These are phyloP conservation scores for Phataginus tetradactyla DNA, from an alignment of 2,797 vertebrate genomes.

Conservation along the genomic window DNA sequence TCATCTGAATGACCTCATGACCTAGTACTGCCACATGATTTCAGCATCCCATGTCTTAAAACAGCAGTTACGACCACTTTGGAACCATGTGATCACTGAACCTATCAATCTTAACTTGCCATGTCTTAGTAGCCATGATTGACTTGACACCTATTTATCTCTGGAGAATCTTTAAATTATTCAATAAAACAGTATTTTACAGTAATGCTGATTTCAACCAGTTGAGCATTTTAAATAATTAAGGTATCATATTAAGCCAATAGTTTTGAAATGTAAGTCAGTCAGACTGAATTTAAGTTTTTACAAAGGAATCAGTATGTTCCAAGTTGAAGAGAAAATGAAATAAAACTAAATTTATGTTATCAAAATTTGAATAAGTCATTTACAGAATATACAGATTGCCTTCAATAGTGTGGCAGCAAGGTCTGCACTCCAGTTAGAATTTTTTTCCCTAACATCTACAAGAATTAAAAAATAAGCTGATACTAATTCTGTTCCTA, in stretches of 20 bases:
- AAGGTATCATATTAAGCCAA: conserved; percentile 1
- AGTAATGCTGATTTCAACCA: conserved; percentile 48
- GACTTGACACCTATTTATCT: background rate
- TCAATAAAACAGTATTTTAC: conserved; percentile 35
- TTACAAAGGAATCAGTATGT: conserved; percentile 24
- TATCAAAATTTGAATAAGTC: conserved; percentile 24
- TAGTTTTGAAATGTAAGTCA: conserved; percentile 50
- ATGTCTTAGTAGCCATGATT: background rate
- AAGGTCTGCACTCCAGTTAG: background rate
- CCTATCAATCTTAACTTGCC: conserved; percentile 10
- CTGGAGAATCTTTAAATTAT: conserved; percentile 27
- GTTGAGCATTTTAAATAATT: conserved; percentile 24
- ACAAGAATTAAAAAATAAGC: conserved; percentile 56
- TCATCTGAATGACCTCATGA: conserved; percentile 19
- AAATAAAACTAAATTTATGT: conserved; percentile 48
- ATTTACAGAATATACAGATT: conserved; percentile 49
- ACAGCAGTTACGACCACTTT: background rate
- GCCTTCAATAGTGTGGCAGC: conserved; percentile 23
- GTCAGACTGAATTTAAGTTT: background rate
- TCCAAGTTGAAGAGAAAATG: conserved; percentile 37
- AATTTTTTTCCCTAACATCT: background rate
- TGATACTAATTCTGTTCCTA: conserved; percentile 61
- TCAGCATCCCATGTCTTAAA: background rate
- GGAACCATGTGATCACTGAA: conserved; percentile 15
- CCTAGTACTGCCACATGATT: background rate